phyloP scores from a whole-genome alignment of 2,113 vertebrate genomes.

The Pavo muticus region DNA sequence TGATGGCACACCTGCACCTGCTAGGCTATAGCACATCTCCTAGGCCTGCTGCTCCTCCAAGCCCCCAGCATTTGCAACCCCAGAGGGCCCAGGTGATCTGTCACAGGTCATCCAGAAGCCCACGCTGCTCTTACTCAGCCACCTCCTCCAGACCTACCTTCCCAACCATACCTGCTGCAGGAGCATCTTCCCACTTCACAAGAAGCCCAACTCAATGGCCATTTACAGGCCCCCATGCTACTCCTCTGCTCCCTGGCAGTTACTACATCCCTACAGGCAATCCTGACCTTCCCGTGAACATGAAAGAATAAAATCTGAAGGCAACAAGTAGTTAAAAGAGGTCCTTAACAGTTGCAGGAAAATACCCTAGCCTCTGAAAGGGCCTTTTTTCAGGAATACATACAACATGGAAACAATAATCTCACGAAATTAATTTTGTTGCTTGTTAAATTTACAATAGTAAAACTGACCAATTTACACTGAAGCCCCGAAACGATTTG shows the following conservation, averaged over 20 bases:
- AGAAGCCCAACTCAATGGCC: background rate
- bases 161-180: background rate
- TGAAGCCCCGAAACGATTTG: background rate
- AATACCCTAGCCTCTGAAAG: background rate
- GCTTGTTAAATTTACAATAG: background rate
- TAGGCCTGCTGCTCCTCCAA: background rate
- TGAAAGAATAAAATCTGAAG: background rate
- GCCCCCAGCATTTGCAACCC: background rate
- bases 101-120: background rate
- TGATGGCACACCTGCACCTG: rapidly evolving
- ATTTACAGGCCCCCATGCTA: rapidly evolving
- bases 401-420: background rate
- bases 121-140: background rate
- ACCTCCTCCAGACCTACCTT: background rate
- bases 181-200: rapidly evolving
- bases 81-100: too few species aligned
- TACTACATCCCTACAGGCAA: background rate
- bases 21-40: background rate
- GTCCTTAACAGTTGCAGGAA: background rate
- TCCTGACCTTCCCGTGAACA: background rate
- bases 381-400: background rate
- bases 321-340: background rate
- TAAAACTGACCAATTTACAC: background rate
- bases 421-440: background rate
- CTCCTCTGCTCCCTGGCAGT: background rate